Percentiles rank a stretch among this genome's conserved stretches.
Conservation (phyloP, 2,888 invertebrate species). For the Agapostemon virescens region DNA sequence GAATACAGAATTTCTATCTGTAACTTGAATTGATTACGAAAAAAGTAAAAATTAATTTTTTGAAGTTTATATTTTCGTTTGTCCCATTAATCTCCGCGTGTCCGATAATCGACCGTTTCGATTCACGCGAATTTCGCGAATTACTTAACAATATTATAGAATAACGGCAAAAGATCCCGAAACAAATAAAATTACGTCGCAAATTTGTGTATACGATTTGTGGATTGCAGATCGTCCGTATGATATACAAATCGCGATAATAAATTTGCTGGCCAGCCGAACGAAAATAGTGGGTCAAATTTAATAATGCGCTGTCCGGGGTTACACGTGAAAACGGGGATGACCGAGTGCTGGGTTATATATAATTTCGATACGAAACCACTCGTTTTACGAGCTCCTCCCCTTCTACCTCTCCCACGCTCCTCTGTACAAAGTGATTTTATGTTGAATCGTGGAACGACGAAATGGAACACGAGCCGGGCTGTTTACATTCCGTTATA, state of each 20-base stretch:
- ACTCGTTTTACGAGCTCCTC: background rate
- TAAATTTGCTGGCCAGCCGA: background rate
- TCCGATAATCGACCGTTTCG: too few relatives aligned
- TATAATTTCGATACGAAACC: slow-evolving; percentile 31
- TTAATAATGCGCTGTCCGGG: slow-evolving; percentile 16
- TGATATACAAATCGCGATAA: background rate
- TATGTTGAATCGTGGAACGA: background rate
- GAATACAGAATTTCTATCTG: too few relatives aligned
- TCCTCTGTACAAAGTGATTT: slow-evolving; percentile 1
- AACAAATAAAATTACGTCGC: background rate
- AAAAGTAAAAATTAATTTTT: too few relatives aligned
- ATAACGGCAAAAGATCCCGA: background rate
- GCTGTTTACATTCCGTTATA: slow-evolving; percentile 6
- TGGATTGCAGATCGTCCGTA: background rate
- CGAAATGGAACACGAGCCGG: background rate
- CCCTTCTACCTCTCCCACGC: too few relatives aligned
- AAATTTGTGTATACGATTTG: background rate
- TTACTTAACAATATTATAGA: background rate
- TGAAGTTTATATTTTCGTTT: too few relatives aligned
- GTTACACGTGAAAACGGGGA: background rate
- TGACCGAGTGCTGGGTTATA: slow-evolving; percentile 6
- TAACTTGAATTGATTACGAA: too few relatives aligned
- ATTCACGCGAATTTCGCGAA: too few relatives aligned
- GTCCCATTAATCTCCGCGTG: too few relatives aligned
- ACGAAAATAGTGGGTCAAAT: slow-evolving; percentile 27